Conservation (phyloP, 2,113 vertebrate species). For the Chunga burmeisteri region DNA sequence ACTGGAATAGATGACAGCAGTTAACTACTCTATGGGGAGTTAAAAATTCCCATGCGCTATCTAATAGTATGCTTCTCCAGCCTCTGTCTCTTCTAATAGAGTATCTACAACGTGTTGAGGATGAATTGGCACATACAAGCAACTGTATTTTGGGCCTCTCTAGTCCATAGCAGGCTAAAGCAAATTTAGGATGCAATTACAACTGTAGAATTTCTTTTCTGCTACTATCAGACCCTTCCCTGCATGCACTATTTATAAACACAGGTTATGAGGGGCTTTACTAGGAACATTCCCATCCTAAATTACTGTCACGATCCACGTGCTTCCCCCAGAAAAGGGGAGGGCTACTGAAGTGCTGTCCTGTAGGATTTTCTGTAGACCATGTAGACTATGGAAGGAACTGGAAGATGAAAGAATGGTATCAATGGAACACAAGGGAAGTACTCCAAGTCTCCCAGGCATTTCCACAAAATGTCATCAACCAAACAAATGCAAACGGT, state of each 20-base stretch:
- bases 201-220: background rate
- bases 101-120: background rate
- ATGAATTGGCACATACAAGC: background rate
- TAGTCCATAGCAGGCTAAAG: background rate
- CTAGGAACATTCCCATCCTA: background rate
- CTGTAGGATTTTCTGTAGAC: background rate
- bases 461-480: background rate
- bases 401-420: background rate
- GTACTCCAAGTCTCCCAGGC: background rate
- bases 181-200: background rate
- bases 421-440: background rate
- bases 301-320: background rate
- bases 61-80: background rate
- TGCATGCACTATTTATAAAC: background rate
- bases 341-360: background rate
- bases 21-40: conserved; percentile 1
- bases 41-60: conserved; percentile 1
- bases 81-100: background rate
- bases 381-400: background rate
- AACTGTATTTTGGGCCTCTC: background rate
- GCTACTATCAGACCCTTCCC: background rate
- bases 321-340: background rate
- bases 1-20: conserved; percentile 39
- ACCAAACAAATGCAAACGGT: background rate
- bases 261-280: background rate